A percentile compares a stretch with the other conserved stretches of the same genome.
Conservation (phyloP, 2,888 invertebrate species). For the Trilocha varians region DNA sequence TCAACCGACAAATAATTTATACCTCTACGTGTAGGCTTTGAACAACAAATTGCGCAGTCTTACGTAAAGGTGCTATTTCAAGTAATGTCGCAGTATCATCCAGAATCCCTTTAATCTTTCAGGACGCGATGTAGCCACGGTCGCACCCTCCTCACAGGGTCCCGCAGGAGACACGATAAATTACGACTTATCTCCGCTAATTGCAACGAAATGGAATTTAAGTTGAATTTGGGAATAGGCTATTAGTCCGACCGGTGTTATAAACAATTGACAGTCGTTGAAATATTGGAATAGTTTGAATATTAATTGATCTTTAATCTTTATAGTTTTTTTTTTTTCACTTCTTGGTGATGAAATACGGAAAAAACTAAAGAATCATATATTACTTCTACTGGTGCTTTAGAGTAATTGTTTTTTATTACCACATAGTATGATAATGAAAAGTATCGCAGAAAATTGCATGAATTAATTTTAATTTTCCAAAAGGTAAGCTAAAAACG, state of each 20-base stretch:
- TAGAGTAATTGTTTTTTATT: no score
- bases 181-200: conserved; percentile 53
- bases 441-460: no score
- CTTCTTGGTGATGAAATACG: no score
- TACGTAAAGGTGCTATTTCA: background rate
- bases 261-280: background rate
- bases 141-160: background rate
- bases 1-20: no score
- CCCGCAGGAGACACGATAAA: conserved; percentile 37
- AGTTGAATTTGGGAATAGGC: conserved; percentile 34
- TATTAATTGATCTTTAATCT: background rate
- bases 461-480: no score
- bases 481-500: no score
- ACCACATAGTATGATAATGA: no score
- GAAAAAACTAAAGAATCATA: no score
- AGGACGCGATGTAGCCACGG: background rate
- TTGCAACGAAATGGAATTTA: conserved; percentile 45
- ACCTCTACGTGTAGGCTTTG: no score
- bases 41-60: background rate
- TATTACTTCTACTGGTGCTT: no score
- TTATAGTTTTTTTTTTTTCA: no score
- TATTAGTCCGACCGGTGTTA: conserved; percentile 36
- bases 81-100: background rate
- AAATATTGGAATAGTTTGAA: background rate
- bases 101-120: background rate